Evolutionary conservation across 2,113 vertebrate genomes (phyloP), one percentile per base, ranked within the genome.

Genomic region (Nestor notabilis): DNA sequence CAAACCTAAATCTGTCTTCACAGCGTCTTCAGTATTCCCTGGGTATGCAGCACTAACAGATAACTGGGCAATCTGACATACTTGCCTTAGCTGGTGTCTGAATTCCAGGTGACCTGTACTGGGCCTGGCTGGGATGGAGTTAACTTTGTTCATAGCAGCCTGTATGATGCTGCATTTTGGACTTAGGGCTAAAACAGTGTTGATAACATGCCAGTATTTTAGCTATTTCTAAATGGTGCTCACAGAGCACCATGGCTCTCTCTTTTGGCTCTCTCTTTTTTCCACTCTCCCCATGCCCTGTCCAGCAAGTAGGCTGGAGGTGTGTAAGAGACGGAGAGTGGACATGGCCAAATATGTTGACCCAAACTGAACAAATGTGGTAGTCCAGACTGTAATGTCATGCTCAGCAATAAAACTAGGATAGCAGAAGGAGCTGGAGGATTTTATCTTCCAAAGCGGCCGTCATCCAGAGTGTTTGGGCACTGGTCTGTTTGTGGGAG

Each of bases 361-460:
- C 31, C 31, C 1, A 2, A 29, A 28, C 0, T 15, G 55, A 75
- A 43, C 4, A 77, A 53, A 58, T 28, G 4, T 5, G 21, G 10
- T n/a, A 74, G 39, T 63, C 16, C 43, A 49, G 31, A 21, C 1
- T 46, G 8, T 47, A 27, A 47, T 47, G 23, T 17, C 72, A 49
- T 25, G 39, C 11, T 79, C 16, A 52, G 17, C 27, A 63, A 29
- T 47, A n/a, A 37, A 43, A 52, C 23, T 55, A 23, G 8, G 58
- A 53, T 5, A 82, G 39, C 7, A 72, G 35, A n/a, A 70, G 35
- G 39, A 66, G 11, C 12, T 61, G 37, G 16, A 60, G 14, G 49
- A 37, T 50, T 91, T 89, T 65, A 3, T 49, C 33, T 79, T 65
- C 44, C 41, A 20, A 28, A 7, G 21, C 7, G 81, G 19, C 12